These are phyloP conservation scores for Arnoldichthys spilopterus DNA, from an alignment of 2,797 vertebrate species.

Conservation along the genomic window DNA sequence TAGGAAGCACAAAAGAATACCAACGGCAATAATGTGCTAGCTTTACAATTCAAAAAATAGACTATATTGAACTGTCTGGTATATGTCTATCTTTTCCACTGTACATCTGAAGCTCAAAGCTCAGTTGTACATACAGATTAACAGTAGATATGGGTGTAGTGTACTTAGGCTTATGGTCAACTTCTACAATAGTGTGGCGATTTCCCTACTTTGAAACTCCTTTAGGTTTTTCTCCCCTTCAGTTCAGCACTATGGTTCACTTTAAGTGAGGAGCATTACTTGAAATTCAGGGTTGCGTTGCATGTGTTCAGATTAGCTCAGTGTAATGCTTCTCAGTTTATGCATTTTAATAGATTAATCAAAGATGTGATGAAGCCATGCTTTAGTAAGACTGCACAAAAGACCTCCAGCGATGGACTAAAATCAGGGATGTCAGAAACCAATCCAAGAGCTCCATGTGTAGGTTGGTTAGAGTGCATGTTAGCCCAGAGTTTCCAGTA, in stretches of 20 bases:
- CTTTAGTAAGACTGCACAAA: slow-evolving; percentile 22
- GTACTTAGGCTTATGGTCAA: not conserved
- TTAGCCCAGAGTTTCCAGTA: slow-evolving; percentile 26
- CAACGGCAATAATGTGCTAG: not conserved
- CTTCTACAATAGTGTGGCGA: not conserved
- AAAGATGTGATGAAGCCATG: slow-evolving; percentile 26
- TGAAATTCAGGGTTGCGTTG: slow-evolving; percentile 50
- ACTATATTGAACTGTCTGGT: not conserved
- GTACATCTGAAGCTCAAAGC: not conserved
- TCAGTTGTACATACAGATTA: not conserved
- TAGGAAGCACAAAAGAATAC: not conserved
- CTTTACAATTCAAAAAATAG: slow-evolving; percentile 5
- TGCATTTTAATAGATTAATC: slow-evolving; percentile 32
- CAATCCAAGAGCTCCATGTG: slow-evolving; percentile 17
- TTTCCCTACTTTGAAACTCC: not conserved
- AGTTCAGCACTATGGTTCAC: slow-evolving; percentile 55
- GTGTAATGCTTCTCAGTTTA: slow-evolving; percentile 20
- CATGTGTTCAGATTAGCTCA: slow-evolving; percentile 45
- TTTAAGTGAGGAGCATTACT: slow-evolving; percentile 51
- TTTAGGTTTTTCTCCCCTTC: not conserved
- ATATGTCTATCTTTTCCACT: not conserved
- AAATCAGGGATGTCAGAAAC: slow-evolving; percentile 36
- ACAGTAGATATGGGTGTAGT: slow-evolving; percentile 12
- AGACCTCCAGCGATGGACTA: slow-evolving; percentile 18
- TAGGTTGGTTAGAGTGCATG: slow-evolving; percentile 37